Evolutionary conservation across 2,797 vertebrate genomes (phyloP).

Genomic region (Eleutherodactylus coqui): DNA sequence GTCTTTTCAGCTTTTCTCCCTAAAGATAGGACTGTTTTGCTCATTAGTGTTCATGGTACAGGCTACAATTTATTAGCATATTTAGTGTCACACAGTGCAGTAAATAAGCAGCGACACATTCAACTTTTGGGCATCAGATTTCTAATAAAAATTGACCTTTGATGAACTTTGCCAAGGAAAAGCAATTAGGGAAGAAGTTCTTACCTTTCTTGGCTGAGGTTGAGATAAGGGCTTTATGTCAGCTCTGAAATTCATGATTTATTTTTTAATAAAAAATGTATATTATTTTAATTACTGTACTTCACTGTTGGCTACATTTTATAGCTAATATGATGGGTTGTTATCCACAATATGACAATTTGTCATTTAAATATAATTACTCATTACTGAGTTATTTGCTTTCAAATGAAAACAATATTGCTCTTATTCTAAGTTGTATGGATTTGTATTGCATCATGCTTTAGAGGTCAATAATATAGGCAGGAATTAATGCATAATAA

Average conservation of each 20-base stretch:
- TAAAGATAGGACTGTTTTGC: constrained; percentile 37
- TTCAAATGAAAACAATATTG: neutral
- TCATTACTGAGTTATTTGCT: neutral
- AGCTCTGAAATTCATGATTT: neutral
- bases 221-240: neutral
- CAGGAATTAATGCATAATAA: neutral
- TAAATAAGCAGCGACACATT: constrained; percentile 6
- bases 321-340: neutral
- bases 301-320: neutral
- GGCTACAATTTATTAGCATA: constrained; percentile 25
- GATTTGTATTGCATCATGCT: neutral
- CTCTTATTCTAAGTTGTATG: neutral
- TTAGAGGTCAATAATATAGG: neutral
- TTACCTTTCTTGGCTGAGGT: neutral
- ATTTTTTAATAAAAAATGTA: constrained; percentile 4
- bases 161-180: constrained; percentile 3
- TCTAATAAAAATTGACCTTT: neutral
- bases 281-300: neutral
- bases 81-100: constrained; percentile 15
- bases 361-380: neutral
- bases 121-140: neutral
- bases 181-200: neutral
- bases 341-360: neutral
- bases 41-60: constrained; percentile 30
- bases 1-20: constrained; percentile 12